Conservation (phyloP, 2,888 invertebrate species). For the Mesochorus sp. region DNA sequence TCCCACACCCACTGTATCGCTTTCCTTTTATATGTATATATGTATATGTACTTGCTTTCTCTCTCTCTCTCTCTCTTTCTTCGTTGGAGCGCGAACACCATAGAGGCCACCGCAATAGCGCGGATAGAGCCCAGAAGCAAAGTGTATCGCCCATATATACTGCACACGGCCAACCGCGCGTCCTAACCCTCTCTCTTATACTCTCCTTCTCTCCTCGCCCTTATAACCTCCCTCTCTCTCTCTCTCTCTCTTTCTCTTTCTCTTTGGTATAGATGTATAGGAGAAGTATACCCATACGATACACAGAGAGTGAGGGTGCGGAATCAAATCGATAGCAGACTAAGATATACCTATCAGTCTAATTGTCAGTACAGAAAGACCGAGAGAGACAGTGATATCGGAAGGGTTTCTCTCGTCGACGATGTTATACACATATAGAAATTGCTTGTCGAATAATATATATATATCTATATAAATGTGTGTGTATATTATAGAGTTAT, state of each 20-base stretch:
- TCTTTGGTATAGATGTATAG: constrained; percentile 18
- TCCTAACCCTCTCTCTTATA: constrained; percentile 23
- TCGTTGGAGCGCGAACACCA: constrained; percentile 1
- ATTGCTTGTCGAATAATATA: too few species aligned
- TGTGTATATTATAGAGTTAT: constrained; percentile 22
- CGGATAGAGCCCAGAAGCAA: constrained; percentile 20
- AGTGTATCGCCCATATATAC: constrained; percentile 26
- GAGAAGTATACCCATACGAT: constrained; percentile 69
- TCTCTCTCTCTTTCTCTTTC: background rate
- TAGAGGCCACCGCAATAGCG: constrained; percentile 9
- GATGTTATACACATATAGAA: constrained; percentile 41
- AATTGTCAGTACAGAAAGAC: constrained; percentile 83
- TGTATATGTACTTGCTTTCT: background rate
- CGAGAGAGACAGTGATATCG: constrained; percentile 79
- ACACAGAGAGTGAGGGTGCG: constrained; percentile 74
- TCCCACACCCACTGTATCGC: constrained; percentile 64
- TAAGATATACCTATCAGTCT: constrained; percentile 83
- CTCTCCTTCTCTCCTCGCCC: background rate
- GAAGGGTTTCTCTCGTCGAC: constrained; percentile 64
- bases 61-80: background rate
- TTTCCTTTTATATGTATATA: background rate
- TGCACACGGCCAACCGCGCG: constrained; percentile 37
- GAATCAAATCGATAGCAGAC: constrained; percentile 82
- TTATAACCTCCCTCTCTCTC: background rate
- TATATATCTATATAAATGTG: background rate